phyloP scores from a whole-genome alignment of 1,140 invertebrate species.

The Zaprionus nigranus region DNA sequence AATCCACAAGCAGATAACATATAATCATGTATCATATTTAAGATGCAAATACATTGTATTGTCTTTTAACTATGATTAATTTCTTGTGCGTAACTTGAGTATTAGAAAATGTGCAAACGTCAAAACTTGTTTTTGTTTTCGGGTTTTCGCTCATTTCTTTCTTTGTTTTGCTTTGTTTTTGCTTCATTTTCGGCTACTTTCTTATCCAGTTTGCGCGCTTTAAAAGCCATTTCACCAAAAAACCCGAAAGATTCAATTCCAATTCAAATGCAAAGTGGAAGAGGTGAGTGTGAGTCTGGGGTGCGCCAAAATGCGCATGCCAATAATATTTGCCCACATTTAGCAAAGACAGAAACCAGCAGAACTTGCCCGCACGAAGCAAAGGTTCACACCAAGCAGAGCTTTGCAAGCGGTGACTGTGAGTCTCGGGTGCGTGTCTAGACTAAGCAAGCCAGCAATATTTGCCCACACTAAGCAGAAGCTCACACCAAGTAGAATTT shows the following conservation, averaged over 20 bases:
- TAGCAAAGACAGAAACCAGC: neutral
- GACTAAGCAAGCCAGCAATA: too few species aligned
- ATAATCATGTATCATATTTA: too few species aligned
- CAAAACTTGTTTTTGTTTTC: neutral
- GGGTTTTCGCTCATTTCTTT: neutral
- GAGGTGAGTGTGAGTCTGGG: neutral
- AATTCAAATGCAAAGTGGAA: conserved; percentile 15
- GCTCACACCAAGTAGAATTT: neutral
- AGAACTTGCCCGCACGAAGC: neutral
- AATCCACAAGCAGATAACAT: too few species aligned
- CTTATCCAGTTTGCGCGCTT: conserved; percentile 39
- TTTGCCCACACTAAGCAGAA: neutral
- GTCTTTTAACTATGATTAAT: neutral
- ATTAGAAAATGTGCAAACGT: neutral
- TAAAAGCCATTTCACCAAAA: conserved; percentile 5
- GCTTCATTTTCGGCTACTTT: conserved; percentile 33
- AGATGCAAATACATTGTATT: too few species aligned
- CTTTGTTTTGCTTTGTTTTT: conserved; percentile 12
- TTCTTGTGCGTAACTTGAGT: neutral
- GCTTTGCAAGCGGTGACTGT: too few species aligned
- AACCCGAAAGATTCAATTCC: conserved; percentile 16
- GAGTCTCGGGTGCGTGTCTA: too few species aligned
- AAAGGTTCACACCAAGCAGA: too few species aligned
- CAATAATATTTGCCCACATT: neutral
- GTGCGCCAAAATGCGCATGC: neutral